Evolutionary conservation across 1,140 invertebrate genomes (phyloP).

Genomic region (Lycorma delicatula): DNA sequence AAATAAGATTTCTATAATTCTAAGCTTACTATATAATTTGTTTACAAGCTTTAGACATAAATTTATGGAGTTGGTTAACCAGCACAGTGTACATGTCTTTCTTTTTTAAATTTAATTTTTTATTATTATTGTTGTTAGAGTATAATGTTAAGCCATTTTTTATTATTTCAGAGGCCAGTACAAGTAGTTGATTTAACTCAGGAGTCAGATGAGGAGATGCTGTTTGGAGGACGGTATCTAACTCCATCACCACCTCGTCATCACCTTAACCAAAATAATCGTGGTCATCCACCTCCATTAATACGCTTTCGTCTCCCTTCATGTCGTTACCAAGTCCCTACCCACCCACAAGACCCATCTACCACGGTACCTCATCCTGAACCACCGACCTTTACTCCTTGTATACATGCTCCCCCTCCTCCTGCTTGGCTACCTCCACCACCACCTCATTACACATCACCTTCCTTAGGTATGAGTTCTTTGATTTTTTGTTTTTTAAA

Average conservation of each 20-base stretch:
- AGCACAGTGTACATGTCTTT: background rate
- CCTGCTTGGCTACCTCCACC: constrained; percentile 14
- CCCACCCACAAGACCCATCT: constrained; percentile 31
- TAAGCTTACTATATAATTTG: too few species aligned
- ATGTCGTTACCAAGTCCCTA: constrained; percentile 19
- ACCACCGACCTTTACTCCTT: constrained; percentile 24
- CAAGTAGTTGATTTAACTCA: constrained; percentile 54
- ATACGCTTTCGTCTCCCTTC: constrained; percentile 25
- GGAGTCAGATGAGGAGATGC: constrained; percentile 50
- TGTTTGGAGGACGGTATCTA: constrained; percentile 23
- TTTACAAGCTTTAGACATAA: too few species aligned
- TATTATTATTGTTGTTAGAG: constrained; percentile 19
- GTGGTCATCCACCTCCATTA: constrained; percentile 22
- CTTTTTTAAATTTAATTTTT: constrained; percentile 23
- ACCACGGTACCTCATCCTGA: constrained; percentile 35
- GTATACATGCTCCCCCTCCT: constrained; percentile 9
- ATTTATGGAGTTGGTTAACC: background rate
- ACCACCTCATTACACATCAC: constrained; percentile 17
- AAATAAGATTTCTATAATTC: too few species aligned
- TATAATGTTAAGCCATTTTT: too few species aligned
- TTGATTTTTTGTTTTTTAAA: too few species aligned
- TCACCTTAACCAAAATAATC: constrained; percentile 5
- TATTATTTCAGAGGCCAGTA: constrained; percentile 24
- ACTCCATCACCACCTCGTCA: constrained; percentile 20
- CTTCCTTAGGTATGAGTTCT: constrained; percentile 18